Percentiles rank a stretch among this genome's conserved stretches.
Evolutionary conservation across 2,888 invertebrate species (phyloP).

Genomic region (Synergus itoensis): DNA sequence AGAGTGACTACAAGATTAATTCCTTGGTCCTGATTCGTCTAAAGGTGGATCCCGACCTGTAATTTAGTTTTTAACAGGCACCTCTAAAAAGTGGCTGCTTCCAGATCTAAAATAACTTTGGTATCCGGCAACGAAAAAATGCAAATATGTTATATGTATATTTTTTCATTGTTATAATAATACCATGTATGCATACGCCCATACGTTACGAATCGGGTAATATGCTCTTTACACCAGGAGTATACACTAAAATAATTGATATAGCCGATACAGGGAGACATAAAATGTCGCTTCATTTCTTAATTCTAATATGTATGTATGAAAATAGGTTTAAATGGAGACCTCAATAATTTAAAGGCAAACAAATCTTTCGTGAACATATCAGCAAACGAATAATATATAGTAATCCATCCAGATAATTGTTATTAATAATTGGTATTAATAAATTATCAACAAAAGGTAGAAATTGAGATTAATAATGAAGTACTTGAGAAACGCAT

Average conservation of each 20-base stretch:
- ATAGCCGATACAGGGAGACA: not conserved
- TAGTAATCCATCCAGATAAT: not conserved
- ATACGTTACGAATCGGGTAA: not conserved
- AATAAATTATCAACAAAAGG: not conserved
- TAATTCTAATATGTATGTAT: conserved; percentile 12
- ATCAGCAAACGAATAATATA: not conserved
- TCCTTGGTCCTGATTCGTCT: conserved; percentile 17
- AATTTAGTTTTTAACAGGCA: conserved; percentile 7
- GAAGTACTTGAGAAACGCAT: not conserved
- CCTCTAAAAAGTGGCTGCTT: conserved; percentile 21
- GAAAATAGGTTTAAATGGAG: conserved; percentile 2
- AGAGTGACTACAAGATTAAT: conserved; percentile 18
- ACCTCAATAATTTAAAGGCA: not conserved
- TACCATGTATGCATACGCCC: conserved; percentile 10
- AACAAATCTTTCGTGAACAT: not conserved
- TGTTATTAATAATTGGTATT: not conserved
- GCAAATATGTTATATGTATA: conserved; percentile 16
- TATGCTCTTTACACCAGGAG: conserved; percentile 8
- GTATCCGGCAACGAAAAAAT: not conserved
- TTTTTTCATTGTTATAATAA: conserved; percentile 24
- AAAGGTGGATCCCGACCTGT: conserved; percentile 8
- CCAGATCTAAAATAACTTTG: conserved; percentile 32
- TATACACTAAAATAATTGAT: conserved; percentile 20
- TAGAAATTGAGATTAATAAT: not conserved
- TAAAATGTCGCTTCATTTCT: conserved; percentile 8